Evolutionary conservation across 2,797 vertebrate species (phyloP).

Genomic region (Rhincodon typus): DNA sequence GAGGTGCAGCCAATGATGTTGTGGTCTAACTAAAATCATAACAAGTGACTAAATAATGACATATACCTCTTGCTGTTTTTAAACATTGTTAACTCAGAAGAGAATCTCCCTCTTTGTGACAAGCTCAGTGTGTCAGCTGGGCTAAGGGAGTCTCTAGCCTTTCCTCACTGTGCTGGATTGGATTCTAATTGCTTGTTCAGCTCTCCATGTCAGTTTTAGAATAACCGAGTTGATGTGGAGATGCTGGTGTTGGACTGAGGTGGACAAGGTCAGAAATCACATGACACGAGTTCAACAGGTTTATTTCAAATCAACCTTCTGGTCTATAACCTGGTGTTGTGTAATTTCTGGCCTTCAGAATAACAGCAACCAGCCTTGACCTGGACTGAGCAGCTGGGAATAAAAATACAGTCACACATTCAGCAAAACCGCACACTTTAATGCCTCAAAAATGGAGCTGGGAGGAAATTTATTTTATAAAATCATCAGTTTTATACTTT

Average conservation of each 20-base stretch:
- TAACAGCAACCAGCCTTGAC: neutral
- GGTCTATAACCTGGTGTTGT: neutral
- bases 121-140: no score
- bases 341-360: no score
- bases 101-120: neutral
- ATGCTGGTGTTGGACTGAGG: no score
- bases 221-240: no score
- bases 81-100: neutral
- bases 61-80: neutral
- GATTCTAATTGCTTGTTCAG: no score
- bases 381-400: neutral
- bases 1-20: neutral
- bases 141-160: no score
- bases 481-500: neutral
- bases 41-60: neutral
- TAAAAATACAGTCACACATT: neutral
- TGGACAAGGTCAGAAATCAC: no score
- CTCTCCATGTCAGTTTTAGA: no score
- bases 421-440: neutral
- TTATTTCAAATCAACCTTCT: no score
- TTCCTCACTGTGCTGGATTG: no score
- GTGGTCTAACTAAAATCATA: neutral
- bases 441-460: slow-evolving; percentile 2
- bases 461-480: neutral
- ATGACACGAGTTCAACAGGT: no score